phyloP scores from a whole-genome alignment of 1,140 invertebrate species.

The Anoplophora glabripennis region DNA sequence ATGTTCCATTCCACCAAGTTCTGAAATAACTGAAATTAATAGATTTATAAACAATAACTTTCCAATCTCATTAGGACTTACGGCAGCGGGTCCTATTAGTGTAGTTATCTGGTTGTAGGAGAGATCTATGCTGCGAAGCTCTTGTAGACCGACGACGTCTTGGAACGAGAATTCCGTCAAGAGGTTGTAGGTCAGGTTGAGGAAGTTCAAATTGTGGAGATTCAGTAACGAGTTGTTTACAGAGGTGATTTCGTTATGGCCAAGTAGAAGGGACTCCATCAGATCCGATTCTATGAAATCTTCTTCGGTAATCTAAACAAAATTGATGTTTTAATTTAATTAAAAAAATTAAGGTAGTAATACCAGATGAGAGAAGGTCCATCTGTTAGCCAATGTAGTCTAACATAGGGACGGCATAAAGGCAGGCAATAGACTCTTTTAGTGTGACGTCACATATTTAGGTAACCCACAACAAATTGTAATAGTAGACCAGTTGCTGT shows the following conservation, averaged over 20 bases:
- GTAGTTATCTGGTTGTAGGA: constrained; percentile 70
- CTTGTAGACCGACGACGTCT: constrained; percentile 68
- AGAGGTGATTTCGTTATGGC: constrained; percentile 66
- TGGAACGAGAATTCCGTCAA: constrained; percentile 72
- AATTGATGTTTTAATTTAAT: no score
- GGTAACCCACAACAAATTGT: no score
- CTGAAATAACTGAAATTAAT: constrained; percentile 45
- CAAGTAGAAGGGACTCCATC: constrained; percentile 65
- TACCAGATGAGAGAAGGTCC: no score
- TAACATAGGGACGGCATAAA: no score
- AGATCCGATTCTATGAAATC: constrained; percentile 68
- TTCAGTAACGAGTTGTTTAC: constrained; percentile 72
- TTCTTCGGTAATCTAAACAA: constrained; percentile 67
- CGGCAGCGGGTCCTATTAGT: constrained; percentile 65
- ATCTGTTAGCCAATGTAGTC: no score
- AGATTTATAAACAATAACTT: background rate
- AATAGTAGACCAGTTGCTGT: no score
- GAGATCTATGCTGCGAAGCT: constrained; percentile 65
- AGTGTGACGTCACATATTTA: no score
- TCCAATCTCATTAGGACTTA: constrained; percentile 44
- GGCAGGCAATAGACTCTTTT: no score
- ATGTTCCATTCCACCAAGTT: constrained; percentile 71
- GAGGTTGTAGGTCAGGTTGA: constrained; percentile 75
- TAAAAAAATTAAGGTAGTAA: no score
- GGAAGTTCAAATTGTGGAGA: constrained; percentile 60